These are phyloP conservation scores for Enchytraeus crypticus DNA, from an alignment of 2,888 invertebrate species.

Conservation along the genomic window DNA sequence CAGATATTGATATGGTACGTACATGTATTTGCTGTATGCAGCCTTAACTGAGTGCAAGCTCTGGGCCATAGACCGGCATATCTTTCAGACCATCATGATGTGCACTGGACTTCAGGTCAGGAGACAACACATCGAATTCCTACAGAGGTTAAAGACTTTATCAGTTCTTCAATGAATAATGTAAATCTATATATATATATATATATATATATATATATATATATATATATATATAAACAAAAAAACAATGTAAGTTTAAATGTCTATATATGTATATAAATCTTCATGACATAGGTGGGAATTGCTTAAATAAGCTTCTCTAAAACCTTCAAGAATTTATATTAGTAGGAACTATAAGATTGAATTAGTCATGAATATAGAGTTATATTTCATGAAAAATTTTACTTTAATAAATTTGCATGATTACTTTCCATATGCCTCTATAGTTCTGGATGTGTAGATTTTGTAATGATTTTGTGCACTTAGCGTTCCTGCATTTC, in stretches of 20 bases:
- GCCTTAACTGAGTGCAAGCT: constrained; percentile 77
- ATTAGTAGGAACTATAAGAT: no score
- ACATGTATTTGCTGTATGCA: no score
- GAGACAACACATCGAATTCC: constrained; percentile 91
- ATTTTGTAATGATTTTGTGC: no score
- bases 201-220: no score
- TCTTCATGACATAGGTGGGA: neutral
- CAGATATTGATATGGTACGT: no score
- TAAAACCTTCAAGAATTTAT: no score
- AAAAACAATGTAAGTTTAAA: neutral
- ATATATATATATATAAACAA: neutral
- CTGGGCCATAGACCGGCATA: constrained; percentile 95
- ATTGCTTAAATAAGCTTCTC: neutral
- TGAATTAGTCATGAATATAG: no score
- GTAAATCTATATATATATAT: neutral
- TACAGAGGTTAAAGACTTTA: constrained; percentile 71
- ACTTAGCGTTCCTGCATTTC: constrained; percentile 91
- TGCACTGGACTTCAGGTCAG: constrained; percentile 82
- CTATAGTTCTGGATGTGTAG: no score
- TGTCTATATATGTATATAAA: neutral
- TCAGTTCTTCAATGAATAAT: neutral
- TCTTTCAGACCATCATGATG: constrained; percentile 99
- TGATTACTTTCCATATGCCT: no score
- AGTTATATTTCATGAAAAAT: no score
- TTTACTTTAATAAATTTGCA: no score